These are phyloP conservation scores for Mastigias papua DNA, from an alignment of 30 jellyfish, hydroid and myxozoan genomes.

Conservation along the genomic window DNA sequence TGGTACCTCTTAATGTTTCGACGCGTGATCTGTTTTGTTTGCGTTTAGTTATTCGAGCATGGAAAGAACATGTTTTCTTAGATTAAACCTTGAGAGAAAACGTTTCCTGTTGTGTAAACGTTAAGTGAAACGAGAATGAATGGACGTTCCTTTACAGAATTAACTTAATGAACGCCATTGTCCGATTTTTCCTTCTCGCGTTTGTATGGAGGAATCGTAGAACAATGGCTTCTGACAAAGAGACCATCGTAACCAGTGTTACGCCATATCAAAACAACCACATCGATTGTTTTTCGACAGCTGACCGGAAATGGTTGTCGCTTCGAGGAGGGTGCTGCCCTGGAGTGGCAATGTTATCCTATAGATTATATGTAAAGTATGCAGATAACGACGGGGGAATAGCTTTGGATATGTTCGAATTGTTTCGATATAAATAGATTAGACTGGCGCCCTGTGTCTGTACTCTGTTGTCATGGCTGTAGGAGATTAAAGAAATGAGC, in stretches of 20 bases:
- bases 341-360: conserved; percentile 48
- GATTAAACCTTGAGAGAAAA: conserved; percentile 41
- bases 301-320: conserved; percentile 83
- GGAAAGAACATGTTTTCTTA: conserved; percentile 52
- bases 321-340: conserved; percentile 37
- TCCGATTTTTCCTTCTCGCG: conserved; percentile 63
- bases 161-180: conserved; percentile 63
- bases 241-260: conserved; percentile 25
- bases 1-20: background rate
- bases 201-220: conserved; percentile 64
- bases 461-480: conserved; percentile 28
- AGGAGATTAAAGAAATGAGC: background rate
- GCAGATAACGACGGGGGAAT: conserved; percentile 54
- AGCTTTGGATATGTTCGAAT: conserved; percentile 6
- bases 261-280: conserved; percentile 49
- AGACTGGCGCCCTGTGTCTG: conserved; percentile 65
- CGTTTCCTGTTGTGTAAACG: conserved; percentile 81
- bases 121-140: conserved; percentile 52
- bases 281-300: conserved; percentile 62
- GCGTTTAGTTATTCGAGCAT: conserved; percentile 9
- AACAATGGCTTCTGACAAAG: conserved; percentile 52
- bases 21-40: conserved; percentile 27
- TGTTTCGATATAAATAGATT: conserved; percentile 33
- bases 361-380: conserved; percentile 25
- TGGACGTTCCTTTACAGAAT: conserved; percentile 60